Base-by-base conservation (phyloP, 2,113 vertebrate species). In the Scophthalmus maximus region DNA sequence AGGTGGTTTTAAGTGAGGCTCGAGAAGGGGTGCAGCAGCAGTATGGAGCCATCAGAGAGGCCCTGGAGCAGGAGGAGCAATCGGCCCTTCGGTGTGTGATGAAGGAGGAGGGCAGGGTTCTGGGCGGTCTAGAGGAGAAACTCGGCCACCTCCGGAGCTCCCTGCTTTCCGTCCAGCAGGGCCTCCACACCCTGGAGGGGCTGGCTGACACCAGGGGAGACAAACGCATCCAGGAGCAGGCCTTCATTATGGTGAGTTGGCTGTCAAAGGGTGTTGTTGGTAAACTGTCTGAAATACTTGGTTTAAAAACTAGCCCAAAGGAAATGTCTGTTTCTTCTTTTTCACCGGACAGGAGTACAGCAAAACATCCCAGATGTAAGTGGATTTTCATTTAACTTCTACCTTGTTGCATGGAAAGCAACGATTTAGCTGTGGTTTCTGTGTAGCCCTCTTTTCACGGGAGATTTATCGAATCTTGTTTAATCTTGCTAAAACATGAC, bases 61-160 rank as follows among this genome's bases (percentile, higher is more conserved):
- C 90, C 46, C 68, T 94, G 83, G 87, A 92, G 36, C 77, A 89
- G 14, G 93, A 94, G 85, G 92, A 94, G 76, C 81, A 89, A 44
- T 73, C 80, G 29, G 86, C 91, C 23, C 73, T 94, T 34, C 73
- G 52, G 75, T 92, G 90, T 53, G 85, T 94, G 76, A 30, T 38
- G 1, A 72, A 90, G 75, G 94, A 94, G 80, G 91, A 93, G 82
- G 59, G 20, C 40, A 56, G 69, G 68, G 88, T 88, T 17, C 58
- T 94, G 68, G 91, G 84, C 1, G 84, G 85, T 26, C 67, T 94
- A 18, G 89, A 91, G 71, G 72, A 77, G 23, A 91, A 93, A 71
- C 89, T 94, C 49, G 1, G 69, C 49, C 20, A 60, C 8, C 89
- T 94, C 9, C 78, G 34, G 49, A 66, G 46, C 36, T 81, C 84